These are phyloP conservation scores for Ormyrus rosae DNA, from an alignment of 2,888 invertebrate species.

Conservation along the genomic window DNA sequence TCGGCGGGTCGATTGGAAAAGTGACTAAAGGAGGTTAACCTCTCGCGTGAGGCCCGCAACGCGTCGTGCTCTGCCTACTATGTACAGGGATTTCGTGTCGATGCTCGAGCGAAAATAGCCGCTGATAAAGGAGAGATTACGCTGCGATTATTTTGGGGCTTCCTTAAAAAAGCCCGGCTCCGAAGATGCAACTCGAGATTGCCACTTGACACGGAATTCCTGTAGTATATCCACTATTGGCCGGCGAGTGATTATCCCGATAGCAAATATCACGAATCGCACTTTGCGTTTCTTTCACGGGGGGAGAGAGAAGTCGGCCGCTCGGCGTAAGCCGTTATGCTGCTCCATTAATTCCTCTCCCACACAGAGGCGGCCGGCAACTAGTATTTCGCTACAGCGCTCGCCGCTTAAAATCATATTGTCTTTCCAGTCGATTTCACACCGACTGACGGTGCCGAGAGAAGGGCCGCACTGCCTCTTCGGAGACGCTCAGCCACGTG, in stretches of 20 bases:
- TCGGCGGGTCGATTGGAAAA: constrained; percentile 39
- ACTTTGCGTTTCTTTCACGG: constrained; percentile 63
- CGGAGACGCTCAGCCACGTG: background rate
- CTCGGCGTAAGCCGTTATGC: constrained; percentile 60
- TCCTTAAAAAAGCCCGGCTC: too few species aligned
- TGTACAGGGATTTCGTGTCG: background rate
- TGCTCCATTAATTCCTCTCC: constrained; percentile 62
- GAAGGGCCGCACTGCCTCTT: too few species aligned
- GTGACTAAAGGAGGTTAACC: constrained; percentile 36
- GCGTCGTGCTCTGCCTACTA: background rate
- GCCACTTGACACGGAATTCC: too few species aligned
- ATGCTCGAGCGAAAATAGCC: too few species aligned
- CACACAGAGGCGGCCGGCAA: background rate
- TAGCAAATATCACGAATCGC: constrained; percentile 75
- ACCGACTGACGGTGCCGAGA: background rate
- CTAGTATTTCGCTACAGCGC: constrained; percentile 40
- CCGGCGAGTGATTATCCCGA: constrained; percentile 72
- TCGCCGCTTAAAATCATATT: constrained; percentile 65
- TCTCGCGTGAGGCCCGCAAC: constrained; percentile 29
- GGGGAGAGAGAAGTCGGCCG: constrained; percentile 31
- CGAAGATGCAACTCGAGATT: too few species aligned
- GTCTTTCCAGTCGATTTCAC: constrained; percentile 64
- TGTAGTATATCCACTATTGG: background rate
- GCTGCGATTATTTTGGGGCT: too few species aligned
- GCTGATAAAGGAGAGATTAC: too few species aligned